Evolutionary conservation across 2,888 invertebrate species (phyloP), one percentile per base, ranked within the genome.

Genomic region (Synanthedon tipuliformis): DNA sequence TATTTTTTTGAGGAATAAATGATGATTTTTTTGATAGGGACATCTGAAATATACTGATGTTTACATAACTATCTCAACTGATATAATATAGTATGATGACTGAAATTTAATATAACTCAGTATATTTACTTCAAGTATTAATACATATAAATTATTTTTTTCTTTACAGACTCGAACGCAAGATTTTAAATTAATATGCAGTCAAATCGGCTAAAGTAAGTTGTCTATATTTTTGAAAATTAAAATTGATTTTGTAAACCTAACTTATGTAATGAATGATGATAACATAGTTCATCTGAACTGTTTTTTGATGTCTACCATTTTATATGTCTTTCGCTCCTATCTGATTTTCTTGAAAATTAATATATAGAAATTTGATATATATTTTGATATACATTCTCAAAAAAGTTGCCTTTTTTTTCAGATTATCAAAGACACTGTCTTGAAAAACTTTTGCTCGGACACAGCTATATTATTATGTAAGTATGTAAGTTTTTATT

Each of bases 241-340:
- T 2, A 34, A 10, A 34, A 34, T 34, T 23, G n/a, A 1, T 23
- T 5, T 23, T 23, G 5, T 23, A 23, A 34, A 34, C 7, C 7
- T 7, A 8, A 5, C 1, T 48, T 13, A 40, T 51, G 1, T 49
- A 41, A 23, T 40, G 54, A 34, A 12, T 23, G 11, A 50, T 13
- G 15, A 40, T 41, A 34, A 2, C 13, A 41, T 77, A 77, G 76
- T 77, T 77, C 77, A 77, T 70, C 77, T 78, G 77, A 77, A 57
- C 23, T 55, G 15, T 61, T 59, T 23, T 16, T 64, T 77, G 77
- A 76, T 83, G 78, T 69, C 66, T 59, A 56, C 56, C 45, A 52
- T 56, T 59, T 18, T 60, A 63, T 67, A 68, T 80, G 81, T 84
- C 82, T 84, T 83, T 83, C 82, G 81, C 82, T 87, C 88, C 89